phyloP scores from a whole-genome alignment of 2,888 invertebrate species.

The Thecocarcelia acutangulata region DNA sequence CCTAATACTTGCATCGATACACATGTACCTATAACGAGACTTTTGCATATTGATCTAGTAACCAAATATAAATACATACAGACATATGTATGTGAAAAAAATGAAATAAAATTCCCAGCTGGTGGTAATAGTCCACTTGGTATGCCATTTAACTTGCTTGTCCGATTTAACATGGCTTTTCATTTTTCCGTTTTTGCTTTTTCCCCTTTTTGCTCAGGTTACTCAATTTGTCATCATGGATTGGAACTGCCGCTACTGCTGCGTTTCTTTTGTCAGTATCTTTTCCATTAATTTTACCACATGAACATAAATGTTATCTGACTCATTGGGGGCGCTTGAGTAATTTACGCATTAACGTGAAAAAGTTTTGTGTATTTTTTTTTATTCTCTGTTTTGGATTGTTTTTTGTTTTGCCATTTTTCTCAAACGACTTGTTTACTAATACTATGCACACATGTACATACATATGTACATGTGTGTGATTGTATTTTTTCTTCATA shows the following conservation, averaged over 20 bases:
- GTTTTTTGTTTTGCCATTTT: conserved; percentile 20
- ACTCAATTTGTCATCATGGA: not conserved
- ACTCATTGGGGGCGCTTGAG: conserved; percentile 65
- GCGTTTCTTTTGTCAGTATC: not conserved
- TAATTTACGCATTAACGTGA: conserved; percentile 50
- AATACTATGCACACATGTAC: not conserved
- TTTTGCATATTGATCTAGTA: too few relatives aligned
- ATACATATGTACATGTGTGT: too few relatives aligned
- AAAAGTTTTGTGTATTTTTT: conserved; percentile 3
- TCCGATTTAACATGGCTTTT: too few relatives aligned
- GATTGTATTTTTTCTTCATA: conserved; percentile 13
- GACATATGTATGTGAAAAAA: too few relatives aligned
- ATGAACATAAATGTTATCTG: conserved; percentile 35
- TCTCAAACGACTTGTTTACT: conserved; percentile 34
- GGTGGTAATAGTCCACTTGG: too few relatives aligned
- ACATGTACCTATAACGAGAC: too few relatives aligned
- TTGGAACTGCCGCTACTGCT: conserved; percentile 9
- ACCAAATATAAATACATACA: too few relatives aligned
- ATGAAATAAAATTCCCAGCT: too few relatives aligned
- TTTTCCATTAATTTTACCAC: not conserved
- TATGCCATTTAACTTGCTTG: too few relatives aligned
- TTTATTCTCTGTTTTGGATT: conserved; percentile 39
- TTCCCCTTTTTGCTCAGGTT: too few relatives aligned
- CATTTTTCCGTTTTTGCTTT: too few relatives aligned
- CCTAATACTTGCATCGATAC: too few relatives aligned